A percentile compares a stretch with the other conserved stretches of the same genome.
Conservation (phyloP, 2,113 vertebrate species). For the Pimephales promelas region DNA sequence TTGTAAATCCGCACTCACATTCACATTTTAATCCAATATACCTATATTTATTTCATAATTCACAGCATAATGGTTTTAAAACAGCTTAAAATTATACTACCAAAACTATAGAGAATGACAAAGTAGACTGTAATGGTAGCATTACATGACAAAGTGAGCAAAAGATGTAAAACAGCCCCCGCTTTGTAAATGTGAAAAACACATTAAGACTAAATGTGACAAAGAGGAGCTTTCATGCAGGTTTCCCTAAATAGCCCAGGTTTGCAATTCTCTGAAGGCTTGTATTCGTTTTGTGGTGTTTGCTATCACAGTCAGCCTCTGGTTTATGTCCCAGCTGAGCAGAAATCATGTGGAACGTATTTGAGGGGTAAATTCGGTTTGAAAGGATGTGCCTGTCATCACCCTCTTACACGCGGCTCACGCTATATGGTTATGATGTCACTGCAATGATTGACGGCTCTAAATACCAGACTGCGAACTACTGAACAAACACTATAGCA, state of each 20-base stretch:
- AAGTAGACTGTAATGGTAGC: neutral
- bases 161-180: constrained; percentile 19
- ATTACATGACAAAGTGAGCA: constrained; percentile 11
- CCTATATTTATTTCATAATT: constrained; percentile 3
- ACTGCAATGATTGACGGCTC: constrained; percentile 54
- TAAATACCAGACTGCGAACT: constrained; percentile 37
- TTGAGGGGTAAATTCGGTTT: constrained; percentile 34
- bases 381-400: constrained; percentile 34
- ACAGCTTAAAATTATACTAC: neutral
- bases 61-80: neutral
- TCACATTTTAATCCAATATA: neutral
- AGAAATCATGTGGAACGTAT: constrained; percentile 31
- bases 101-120: neutral
- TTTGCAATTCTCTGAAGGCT: constrained; percentile 32
- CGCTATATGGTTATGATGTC: constrained; percentile 59
- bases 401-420: constrained; percentile 27
- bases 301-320: constrained; percentile 35
- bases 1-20: neutral
- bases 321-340: constrained; percentile 52
- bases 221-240: constrained; percentile 35
- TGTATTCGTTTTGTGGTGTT: constrained; percentile 43
- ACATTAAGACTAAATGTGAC: constrained; percentile 7
- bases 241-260: constrained; percentile 36
- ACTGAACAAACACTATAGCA: constrained; percentile 23
- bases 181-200: constrained; percentile 21